Evolutionary conservation across 2,888 invertebrate species (phyloP).

Genomic region (Petrolisthes manimaculis): DNA sequence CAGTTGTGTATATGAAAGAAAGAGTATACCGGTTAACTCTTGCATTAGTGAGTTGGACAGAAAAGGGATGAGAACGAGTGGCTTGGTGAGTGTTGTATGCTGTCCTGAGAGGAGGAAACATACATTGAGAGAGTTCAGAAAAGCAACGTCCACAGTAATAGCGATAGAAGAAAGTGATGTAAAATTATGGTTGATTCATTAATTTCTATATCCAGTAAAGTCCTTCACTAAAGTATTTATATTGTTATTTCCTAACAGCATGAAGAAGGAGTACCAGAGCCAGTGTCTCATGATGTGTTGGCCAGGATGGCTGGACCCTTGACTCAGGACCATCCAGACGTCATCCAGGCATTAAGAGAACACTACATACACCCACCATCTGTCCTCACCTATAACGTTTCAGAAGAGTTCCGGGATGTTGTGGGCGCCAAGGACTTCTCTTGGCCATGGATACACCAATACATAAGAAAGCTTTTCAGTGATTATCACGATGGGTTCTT

Average conservation of each 20-base stretch:
- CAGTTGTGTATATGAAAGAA: too few relatives aligned
- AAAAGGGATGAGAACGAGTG: too few relatives aligned
- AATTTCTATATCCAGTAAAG: too few relatives aligned
- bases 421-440: background rate
- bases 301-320: constrained; percentile 23
- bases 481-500: constrained; percentile 38
- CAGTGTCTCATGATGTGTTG: background rate
- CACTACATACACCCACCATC: constrained; percentile 27
- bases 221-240: too few relatives aligned
- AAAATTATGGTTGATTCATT: too few relatives aligned
- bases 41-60: too few relatives aligned
- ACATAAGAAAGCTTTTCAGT: constrained; percentile 10
- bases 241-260: background rate
- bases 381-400: constrained; percentile 31
- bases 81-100: too few relatives aligned
- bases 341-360: constrained; percentile 1
- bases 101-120: too few relatives aligned
- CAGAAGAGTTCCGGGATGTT: background rate
- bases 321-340: background rate
- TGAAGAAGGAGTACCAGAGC: background rate
- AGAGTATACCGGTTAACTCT: too few relatives aligned
- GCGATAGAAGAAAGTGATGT: too few relatives aligned
- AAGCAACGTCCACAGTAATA: too few relatives aligned
- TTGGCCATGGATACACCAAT: constrained; percentile 23
- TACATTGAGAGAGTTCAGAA: too few relatives aligned